These are phyloP conservation scores for Scelioninae gen. 1 DNA, from an alignment of 2,888 invertebrate genomes.

Conservation along the genomic window DNA sequence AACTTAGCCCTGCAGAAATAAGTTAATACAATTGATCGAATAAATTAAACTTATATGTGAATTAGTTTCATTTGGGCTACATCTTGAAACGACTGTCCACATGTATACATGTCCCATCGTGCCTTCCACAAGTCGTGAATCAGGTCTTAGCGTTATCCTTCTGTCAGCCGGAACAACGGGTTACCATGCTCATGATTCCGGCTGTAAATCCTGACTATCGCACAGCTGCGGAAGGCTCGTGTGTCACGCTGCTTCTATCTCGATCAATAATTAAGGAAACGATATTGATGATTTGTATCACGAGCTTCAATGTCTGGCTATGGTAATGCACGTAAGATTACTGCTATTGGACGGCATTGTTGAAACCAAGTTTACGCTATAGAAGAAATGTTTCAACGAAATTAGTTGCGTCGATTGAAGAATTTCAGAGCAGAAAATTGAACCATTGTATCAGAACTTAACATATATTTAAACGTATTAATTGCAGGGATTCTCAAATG, in stretches of 20 bases:
- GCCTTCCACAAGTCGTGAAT: conserved; percentile 70
- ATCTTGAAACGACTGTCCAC: background rate
- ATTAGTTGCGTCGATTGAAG: conserved; percentile 43
- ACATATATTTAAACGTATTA: too few species aligned
- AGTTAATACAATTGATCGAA: conserved; percentile 45
- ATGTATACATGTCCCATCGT: conserved; percentile 43
- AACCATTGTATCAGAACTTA: too few species aligned
- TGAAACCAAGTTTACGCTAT: conserved; percentile 32
- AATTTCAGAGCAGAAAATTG: conserved; percentile 25
- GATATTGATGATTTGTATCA: conserved; percentile 64
- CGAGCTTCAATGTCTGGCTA: conserved; percentile 32
- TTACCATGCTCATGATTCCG: conserved; percentile 76
- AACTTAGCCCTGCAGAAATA: conserved; percentile 3
- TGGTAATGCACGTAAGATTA: conserved; percentile 58
- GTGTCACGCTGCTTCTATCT: conserved; percentile 62
- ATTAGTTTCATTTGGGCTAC: conserved; percentile 45
- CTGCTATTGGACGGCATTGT: conserved; percentile 52
- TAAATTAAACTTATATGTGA: conserved; percentile 76
- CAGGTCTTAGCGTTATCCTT: conserved; percentile 63
- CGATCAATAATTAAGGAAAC: conserved; percentile 66
- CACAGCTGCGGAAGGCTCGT: conserved; percentile 67
- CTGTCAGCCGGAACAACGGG: conserved; percentile 70
- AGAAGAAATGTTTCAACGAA: conserved; percentile 22
- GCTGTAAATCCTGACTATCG: conserved; percentile 79
- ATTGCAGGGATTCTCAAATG: too few species aligned